Base-by-base conservation (phyloP, 1,140 invertebrate species). In the Mizuhopecten yessoensis region DNA sequence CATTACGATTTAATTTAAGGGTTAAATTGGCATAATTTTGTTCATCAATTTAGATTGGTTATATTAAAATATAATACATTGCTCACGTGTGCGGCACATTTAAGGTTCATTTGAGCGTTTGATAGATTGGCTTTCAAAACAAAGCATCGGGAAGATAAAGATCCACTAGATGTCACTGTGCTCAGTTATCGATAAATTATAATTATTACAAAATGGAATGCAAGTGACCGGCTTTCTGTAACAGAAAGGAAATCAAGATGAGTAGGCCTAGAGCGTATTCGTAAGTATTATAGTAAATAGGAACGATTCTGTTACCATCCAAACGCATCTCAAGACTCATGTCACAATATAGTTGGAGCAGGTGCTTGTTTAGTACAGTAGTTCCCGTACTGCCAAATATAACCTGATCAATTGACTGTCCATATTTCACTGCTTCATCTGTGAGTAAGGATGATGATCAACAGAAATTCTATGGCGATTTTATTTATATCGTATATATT, bases 121-220 rank as follows among this genome's bases (percentile, higher is more conserved):
- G n/a, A 75, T 75, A 29, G 57, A 75, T 29, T 5, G 57, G 23
- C n/a, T 29, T 75, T 75, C 57, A n/a, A 75, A n/a, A 75, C 57
- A 29, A 75, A 75, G 57, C 57, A 29, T 75, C 57, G 57, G 7
- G 23, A 75, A 75, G 57, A 75, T 75, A 75, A 75, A 75, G 57
- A 75, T 75, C 57, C 57, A 75, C 57, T 75, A 75, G 57, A 75
- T 75, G 57, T 75, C 57, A 75, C 57, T 75, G 57, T 75, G 57
- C 23, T 5, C 57, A 75, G 57, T 45, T 75, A 75, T 75, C 57
- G 57, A 75, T 75, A 75, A 75, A 75, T 75, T 75, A 75, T 75
- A 75, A 75, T 75, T 75, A n/a, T 75, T 75, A n/a, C 57, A n/a
- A 75, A 75, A 75, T 75, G 57, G 57, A 75, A n/a, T 75, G 11